Evolutionary conservation across 1,140 invertebrate genomes (phyloP), one percentile per base, ranked within the genome.

Genomic region (Solenopsis invicta): DNA sequence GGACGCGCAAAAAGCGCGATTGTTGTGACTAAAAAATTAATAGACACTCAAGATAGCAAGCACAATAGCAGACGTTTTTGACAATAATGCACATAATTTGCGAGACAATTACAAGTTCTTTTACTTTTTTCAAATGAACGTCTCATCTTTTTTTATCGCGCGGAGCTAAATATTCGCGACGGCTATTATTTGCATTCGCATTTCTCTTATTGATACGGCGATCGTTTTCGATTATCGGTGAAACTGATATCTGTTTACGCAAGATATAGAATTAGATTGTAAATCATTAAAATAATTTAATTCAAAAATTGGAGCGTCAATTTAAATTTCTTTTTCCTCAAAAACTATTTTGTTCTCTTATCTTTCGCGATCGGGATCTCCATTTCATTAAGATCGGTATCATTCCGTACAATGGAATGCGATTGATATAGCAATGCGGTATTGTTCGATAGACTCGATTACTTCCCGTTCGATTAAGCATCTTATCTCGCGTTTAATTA

Each of bases 401-500:
- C 12, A n/a, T 34, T 48, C 29, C 29, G 1, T 61, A 61, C 4
- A 45, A 45, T 18, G 16, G 29, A 1, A 54, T 0, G 16, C 10
- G 10, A 67, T 34, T 81, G 37, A 78, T 29, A 29, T 24, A 66
- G 16, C 13, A 24, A n/a, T 69, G 29, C 8, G 0, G 77, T 85
- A 74, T 88, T 45, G 48, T 21, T 77, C 16, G 45, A 82, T 81
- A 13, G 50, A 54, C 5, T 76, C 1, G 48, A 89, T 71, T 77
- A 48, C n/a, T 59, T 85, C 3, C 18, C 50, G 2, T 71, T 37
- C 13, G 71, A 41, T 66, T 67, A 67, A 80, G 5, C 41, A 61
- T 82, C 54, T 61, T 74, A 82, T 82, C 67, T 59, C 18, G 54
- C 24, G 9, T 61, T 81, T 67, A 69, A 67, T 72, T 82, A 61